Evolutionary conservation across 1,140 invertebrate genomes (phyloP), one percentile per base, ranked within the genome.

Genomic region (Drosophila kikkawai): DNA sequence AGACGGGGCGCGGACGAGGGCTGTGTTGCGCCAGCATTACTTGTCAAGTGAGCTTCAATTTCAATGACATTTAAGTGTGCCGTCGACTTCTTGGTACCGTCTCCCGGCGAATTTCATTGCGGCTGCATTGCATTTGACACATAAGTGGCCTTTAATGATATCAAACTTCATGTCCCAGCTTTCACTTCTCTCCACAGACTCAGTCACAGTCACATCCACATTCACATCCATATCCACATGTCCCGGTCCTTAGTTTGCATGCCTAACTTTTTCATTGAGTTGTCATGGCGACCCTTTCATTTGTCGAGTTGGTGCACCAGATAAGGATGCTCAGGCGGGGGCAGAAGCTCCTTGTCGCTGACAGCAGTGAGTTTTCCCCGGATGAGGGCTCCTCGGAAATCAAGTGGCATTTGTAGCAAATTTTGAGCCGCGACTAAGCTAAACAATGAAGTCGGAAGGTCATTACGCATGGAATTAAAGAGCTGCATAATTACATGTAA

Each of bases 141-240:
- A 84, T 84, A 84, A 84, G 81, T 84, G 81, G 81, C 77, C 81
- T 84, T 84, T 84, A 84, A 84, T 84, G 81, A 84, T 84, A 84
- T 84, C 81, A 84, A 84, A 84, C 77, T 84, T 84, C 61, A 79
- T 75, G 65, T 69, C 70, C 64, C 65, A 70, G 75, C 69, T 68
- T 78, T 78, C 67, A 69, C 56, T 73, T 67, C 70, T 53, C n/a
- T 70, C 47, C 68, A 56, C 53, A 55, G 51, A 9, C 19, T 9
- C 47, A 47, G 6, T 2, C 50, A 53, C 34, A 56, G 4, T 8
- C 53, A 56, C 13, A 55, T 55, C 13, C 53, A 55, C 36, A 56
- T 37, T 2, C 51, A 55, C 13, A 39, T 55, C 34, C 51, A 55
- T 22, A 55, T 55, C 51, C 51, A 82, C 74, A 69, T 44, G 60